Percentiles rank a stretch among this genome's conserved stretches.
These are phyloP conservation scores for Cheiracanthium punctorium DNA, from an alignment of 2,888 invertebrate genomes.

Conservation along the genomic window DNA sequence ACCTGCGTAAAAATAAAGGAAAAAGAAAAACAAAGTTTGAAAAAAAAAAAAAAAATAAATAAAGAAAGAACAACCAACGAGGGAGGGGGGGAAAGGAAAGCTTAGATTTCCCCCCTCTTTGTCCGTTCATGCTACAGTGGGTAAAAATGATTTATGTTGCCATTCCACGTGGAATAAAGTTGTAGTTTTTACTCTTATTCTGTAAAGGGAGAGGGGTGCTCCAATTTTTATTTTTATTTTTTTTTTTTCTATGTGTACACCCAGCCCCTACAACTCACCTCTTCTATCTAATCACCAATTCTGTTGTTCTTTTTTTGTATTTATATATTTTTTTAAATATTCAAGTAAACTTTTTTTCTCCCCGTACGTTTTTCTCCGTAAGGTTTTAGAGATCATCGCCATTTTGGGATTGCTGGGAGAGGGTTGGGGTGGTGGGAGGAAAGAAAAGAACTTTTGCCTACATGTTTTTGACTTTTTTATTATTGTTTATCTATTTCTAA, in stretches of 20 bases:
- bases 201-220: no score
- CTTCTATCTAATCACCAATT: slow-evolving; percentile 31
- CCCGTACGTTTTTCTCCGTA: not conserved
- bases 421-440: no score
- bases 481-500: not conserved
- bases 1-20: slow-evolving; percentile 19
- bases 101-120: slow-evolving; percentile 25
- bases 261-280: not conserved
- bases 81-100: no score
- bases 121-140: slow-evolving; percentile 58
- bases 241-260: not conserved
- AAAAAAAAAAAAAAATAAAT: slow-evolving; percentile 2
- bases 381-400: slow-evolving; percentile 24
- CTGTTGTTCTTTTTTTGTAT: slow-evolving; percentile 14
- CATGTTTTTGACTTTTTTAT: not conserved
- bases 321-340: slow-evolving; percentile 17
- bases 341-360: slow-evolving; percentile 1
- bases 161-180: slow-evolving; percentile 67
- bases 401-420: no score
- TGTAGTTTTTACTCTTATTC: slow-evolving; percentile 53
- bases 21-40: slow-evolving; percentile 4
- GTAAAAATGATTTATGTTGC: slow-evolving; percentile 67
- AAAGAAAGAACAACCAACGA: no score
- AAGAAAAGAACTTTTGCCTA: not conserved
- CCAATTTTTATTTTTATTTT: slow-evolving; percentile 19